Base-by-base conservation (phyloP, 2,113 vertebrate species). In the Nanorana parkeri region DNA sequence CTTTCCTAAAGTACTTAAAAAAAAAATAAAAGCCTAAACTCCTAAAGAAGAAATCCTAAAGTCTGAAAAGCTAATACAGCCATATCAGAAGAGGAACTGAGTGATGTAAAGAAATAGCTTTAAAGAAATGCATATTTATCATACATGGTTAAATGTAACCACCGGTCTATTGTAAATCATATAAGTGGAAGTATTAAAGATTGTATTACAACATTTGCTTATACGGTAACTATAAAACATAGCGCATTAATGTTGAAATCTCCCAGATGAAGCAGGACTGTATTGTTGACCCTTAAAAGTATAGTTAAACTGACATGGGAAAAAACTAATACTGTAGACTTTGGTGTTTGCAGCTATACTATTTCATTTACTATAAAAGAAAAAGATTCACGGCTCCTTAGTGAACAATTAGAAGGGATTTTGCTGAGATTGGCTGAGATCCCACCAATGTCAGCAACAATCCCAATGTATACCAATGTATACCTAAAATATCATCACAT, bases 401-500 rank as follows among this genome's bases (percentile, higher is more conserved):
- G 60, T 73, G 58, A 36, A 63, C 15, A 26, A 54, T 74, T 67
- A 41, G 52, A 21, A 65, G 58, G 68, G 66, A 74, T 56, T 75
- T 76, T 71, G 69, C 69, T 36, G 32, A 6, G 26, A 24, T 75
- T 76, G 80, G 69, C 69, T 36, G 32, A 6, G 26, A 24, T 36
- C 80, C 72, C 54, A 47, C 19, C 24, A 56, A 21, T 66, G 69
- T 52, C 26, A 20, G 5, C 61, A 75, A 26, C 68, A 19, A 32
- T 73, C 63, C 28, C 28, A 83, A 68, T 60, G 32, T 56, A 58
- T 67, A 47, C 29, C 21, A 51, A 36, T 36, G 69, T 56, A 67
- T 68, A 76, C 47, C 68, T 76, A 16, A 76, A 76, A 68, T 24
- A 74, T 81, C 28, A 65, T 73, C 26, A 74, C 47, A 67, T 54